Evolutionary conservation across 2,113 vertebrate species (phyloP), one percentile per base, ranked within the genome.

Genomic region (Apodemus sylvaticus): DNA sequence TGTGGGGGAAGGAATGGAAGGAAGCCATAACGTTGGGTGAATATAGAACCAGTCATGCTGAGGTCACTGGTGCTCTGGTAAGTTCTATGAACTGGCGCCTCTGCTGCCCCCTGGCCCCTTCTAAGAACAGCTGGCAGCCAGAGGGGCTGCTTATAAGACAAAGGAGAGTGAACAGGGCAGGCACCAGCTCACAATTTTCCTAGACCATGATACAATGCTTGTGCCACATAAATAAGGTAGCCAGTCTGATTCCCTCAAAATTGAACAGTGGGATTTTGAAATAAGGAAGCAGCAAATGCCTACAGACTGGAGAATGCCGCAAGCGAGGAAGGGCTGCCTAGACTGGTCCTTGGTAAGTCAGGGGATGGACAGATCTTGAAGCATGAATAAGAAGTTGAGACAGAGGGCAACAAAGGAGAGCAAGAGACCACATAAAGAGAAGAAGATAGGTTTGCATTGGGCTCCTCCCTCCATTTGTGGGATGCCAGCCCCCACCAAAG

Each of bases 371-470:
- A 0, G 1, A 79, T 42, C 76, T 29, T 58, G 71, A 76, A 11
- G 51, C 7, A 10, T 16, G 60, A 51, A 1, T 58, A 77, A 58
- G 26, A 17, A 10, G 39, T 76, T 29, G 31, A 78, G 51, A 60
- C 24, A 16, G 1, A 58, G 13, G 31, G 0, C 0, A 34, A 62
- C 11, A 73, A 73, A 22, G 22, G 24, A 66, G 10, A 20, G 6
- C 51, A 3, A 13, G 19, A 42, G 86, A 11, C 7, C 53, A 48
- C 13, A 2, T 16, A 58, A 58, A 22, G 10, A 83, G 24, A 58
- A 12, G 3, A 62, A n/a, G 34, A 13, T 0, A 0, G 73, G 8
- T 2, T 3, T 31, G 36, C 1, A 53, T 42, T 1, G 3, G 31
- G 42, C 58, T 39, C 45, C 31, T 26, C 19, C 58, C 16, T 12